Evolutionary conservation across 2,888 invertebrate species (phyloP), one percentile per base, ranked within the genome.

Genomic region (Epinotia ramella): DNA sequence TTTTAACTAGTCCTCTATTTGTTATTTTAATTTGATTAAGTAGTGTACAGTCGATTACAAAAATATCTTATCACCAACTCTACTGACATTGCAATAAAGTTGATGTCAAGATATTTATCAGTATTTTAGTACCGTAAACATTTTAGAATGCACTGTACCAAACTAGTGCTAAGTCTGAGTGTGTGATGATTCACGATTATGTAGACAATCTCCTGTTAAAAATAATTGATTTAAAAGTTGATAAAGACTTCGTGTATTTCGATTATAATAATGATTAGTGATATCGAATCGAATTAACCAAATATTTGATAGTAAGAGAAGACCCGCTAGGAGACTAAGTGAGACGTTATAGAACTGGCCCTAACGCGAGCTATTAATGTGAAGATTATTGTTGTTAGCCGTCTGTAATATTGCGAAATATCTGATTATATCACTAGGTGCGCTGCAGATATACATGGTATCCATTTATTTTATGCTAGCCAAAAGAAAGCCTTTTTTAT

Each of bases 351-450:
- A 56, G 16, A 63, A 72, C 57, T 72, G 71, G 72, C 72, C 71
- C 72, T 67, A 49, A 62, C 20, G 24, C 71, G n/a, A 53, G 12
- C 72, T 7, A 16, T 56, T 72, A 63, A 64, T 57, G n/a, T 75
- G 71, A 75, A 60, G 62, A 71, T 40, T 73, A 73, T 72, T 67
- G 75, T 71, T 75, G 75, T 75, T 75, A 75, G 75, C 60, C 60
- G 75, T 75, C 75, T 75, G 75, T 75, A 75, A 75, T 75, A 67
- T 46, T 66, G 69, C 75, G 60, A 28, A 69, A 66, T 75, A 75
- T 66, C 70, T 59, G 68, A 68, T 62, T 67, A 59, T 67, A 64
- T 60, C 53, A 60, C 60, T 53, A 59, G 59, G 75, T 65, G 16
- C 20, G 60, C 18, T 60, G 33, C 75, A 60, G 75, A 60, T 59